Base-by-base conservation (phyloP, 1,140 invertebrate species). In the Eueides isabella region DNA sequence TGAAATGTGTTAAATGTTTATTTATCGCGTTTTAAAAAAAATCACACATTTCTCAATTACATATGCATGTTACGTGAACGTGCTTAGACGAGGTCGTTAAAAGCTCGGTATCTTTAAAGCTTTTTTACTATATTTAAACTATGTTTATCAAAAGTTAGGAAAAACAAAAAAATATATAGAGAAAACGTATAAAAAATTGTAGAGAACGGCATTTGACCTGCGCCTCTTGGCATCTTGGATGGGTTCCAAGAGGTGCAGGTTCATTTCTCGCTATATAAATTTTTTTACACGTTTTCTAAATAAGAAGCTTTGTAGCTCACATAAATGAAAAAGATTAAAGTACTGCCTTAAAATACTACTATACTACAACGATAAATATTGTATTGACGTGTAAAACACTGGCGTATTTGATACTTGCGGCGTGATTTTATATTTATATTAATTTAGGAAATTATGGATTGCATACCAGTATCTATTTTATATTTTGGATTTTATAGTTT, bases 291-390 rank as follows among this genome's bases (percentile, higher is more conserved):
- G n/a, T n/a, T n/a, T n/a, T n/a, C n/a, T n/a, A n/a, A n/a, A n/a
- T n/a, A n/a, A n/a, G n/a, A n/a, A n/a, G n/a, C n/a, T n/a, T n/a
- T n/a, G n/a, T n/a, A 64, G 61, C 11, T 44, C 23, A 64, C 69
- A 61, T 71, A 71, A 71, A 71, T 31, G 12, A 5, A 16, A 71
- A 61, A 71, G n/a, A n/a, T n/a, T n/a, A 65, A 71, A 35, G 0
- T 2, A 29, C 69, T 61, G 67, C 61, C 55, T 28, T 38, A 71
- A 31, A 64, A 38, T 12, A 63, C 38, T 6, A 44, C 19, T 19
- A 19, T 44, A n/a, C 41, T 44, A 9, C n/a, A 64, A n/a, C 69
- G 26, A 71, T 71, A 71, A 63, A 71, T 71, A 64, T 69, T 35
- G 28, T 71, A 71, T 33, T 71, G 61, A 71, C 61, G 35, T n/a